Conservation (phyloP, 1,140 invertebrate species). For the Harlomillsia oculata region DNA sequence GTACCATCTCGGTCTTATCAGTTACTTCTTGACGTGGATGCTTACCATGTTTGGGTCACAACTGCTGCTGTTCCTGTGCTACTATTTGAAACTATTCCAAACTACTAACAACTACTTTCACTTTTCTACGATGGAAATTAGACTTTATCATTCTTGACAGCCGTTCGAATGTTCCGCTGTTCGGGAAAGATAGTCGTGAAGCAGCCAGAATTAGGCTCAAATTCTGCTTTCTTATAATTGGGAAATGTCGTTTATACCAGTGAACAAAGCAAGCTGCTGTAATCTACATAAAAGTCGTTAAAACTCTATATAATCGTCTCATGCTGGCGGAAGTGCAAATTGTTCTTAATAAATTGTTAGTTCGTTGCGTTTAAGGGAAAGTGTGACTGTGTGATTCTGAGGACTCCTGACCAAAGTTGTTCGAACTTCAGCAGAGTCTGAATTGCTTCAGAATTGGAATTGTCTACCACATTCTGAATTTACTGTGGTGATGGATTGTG, state of each 20-base stretch:
- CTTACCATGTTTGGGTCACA: constrained; percentile 6
- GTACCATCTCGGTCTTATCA: background rate
- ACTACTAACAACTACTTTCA: too few species aligned
- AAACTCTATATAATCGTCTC: constrained; percentile 12
- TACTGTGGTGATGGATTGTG: too few species aligned
- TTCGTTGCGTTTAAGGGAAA: too few species aligned
- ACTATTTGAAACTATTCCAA: background rate
- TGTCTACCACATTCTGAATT: too few species aligned
- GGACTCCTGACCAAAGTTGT: constrained; percentile 12
- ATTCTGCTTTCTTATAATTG: too few species aligned
- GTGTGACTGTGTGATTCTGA: constrained; percentile 9
- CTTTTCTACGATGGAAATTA: constrained; percentile 8
- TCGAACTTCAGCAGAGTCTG: constrained; percentile 1
- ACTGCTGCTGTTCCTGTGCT: constrained; percentile 5
- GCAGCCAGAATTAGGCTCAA: too few species aligned
- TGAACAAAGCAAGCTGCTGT: constrained; percentile 9
- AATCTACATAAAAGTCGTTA: too few species aligned
- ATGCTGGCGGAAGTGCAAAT: constrained; percentile 11
- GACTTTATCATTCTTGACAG: too few species aligned
- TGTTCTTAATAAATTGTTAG: constrained; percentile 9
- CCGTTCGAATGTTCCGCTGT: too few species aligned
- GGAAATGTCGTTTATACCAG: constrained; percentile 14
- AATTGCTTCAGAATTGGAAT: constrained; percentile 2
- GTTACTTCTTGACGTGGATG: constrained; percentile 3
- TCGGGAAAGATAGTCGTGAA: too few species aligned